Conservation (phyloP, 2,797 vertebrate species). For the Phaenicophaeus curvirostris region DNA sequence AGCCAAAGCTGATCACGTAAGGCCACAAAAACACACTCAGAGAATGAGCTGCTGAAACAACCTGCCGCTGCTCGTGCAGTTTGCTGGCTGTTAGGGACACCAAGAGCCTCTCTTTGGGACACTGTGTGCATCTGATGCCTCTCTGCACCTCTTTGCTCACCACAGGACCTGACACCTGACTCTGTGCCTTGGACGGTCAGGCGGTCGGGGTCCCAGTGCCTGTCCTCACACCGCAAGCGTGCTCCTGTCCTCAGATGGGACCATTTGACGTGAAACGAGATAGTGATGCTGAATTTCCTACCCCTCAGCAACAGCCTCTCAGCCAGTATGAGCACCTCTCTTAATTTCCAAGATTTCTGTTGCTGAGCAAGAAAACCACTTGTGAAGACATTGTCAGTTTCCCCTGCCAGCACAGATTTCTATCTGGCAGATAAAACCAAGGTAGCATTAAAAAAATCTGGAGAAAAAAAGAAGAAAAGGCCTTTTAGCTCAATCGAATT, state of each 20-base stretch:
- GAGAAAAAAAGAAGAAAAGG: not conserved
- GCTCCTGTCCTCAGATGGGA: not conserved
- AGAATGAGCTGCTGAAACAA: not conserved
- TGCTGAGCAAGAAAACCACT: not conserved
- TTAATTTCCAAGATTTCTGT: not conserved
- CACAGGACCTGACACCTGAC: not conserved
- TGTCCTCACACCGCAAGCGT: rapidly evolving
- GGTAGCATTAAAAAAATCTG: not conserved
- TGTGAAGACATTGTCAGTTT: not conserved
- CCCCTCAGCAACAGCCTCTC: not conserved
- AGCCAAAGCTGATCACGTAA: not conserved
- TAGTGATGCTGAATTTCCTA: not conserved
- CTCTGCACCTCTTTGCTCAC: not conserved
- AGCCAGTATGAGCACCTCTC: not conserved
- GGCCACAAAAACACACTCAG: not conserved
- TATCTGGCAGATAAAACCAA: not conserved
- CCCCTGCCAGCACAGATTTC: not conserved
- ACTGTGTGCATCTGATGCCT: too few relatives aligned
- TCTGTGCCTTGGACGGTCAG: rapidly evolving
- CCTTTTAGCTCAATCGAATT: not conserved
- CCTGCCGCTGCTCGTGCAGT: not conserved
- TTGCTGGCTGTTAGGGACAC: not conserved
- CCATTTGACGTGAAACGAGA: not conserved
- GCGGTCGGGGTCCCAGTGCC: not conserved
- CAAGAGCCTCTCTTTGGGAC: not conserved